phyloP scores from a whole-genome alignment of 2,888 invertebrate genomes.

The Dynastes grantii region DNA sequence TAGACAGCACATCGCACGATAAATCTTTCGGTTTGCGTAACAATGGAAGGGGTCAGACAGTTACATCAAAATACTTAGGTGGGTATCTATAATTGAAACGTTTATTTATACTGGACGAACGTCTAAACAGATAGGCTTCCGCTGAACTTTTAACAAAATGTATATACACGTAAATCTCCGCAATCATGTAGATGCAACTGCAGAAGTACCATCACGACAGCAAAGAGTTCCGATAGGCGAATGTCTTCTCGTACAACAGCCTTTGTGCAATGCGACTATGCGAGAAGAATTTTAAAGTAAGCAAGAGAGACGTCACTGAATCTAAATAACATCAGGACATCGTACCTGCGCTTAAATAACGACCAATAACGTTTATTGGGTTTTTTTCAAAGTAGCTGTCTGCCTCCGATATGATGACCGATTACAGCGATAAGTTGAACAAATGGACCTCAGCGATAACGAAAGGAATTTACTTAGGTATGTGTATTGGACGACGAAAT shows the following conservation, averaged over 20 bases:
- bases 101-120: slow-evolving; percentile 9
- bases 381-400: slow-evolving; percentile 13
- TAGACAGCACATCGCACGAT: slow-evolving; percentile 8
- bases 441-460: slow-evolving; percentile 22
- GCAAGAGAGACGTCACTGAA: slow-evolving; percentile 20
- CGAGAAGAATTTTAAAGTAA: slow-evolving; percentile 30
- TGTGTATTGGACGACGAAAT: not conserved
- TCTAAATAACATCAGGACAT: slow-evolving; percentile 33
- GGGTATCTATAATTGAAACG: slow-evolving; percentile 6
- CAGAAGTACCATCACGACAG: not conserved
- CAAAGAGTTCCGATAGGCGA: slow-evolving; percentile 31
- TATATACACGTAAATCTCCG: slow-evolving; percentile 5
- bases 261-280: slow-evolving; percentile 40
- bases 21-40: not conserved
- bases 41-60: not conserved
- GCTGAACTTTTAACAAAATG: slow-evolving; percentile 19
- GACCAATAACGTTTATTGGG: slow-evolving; percentile 16
- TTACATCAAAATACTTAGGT: slow-evolving; percentile 12
- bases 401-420: slow-evolving; percentile 29
- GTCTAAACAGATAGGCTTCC: slow-evolving; percentile 15
- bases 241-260: slow-evolving; percentile 42
- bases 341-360: slow-evolving; percentile 28
- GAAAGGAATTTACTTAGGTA: slow-evolving; percentile 21
- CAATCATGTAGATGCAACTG: slow-evolving; percentile 23
- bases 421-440: slow-evolving; percentile 29